A percentile compares a stretch with the other conserved stretches of the same genome.
Evolutionary conservation across 2,888 invertebrate species (phyloP).

Genomic region (Cremastinae sp.): DNA sequence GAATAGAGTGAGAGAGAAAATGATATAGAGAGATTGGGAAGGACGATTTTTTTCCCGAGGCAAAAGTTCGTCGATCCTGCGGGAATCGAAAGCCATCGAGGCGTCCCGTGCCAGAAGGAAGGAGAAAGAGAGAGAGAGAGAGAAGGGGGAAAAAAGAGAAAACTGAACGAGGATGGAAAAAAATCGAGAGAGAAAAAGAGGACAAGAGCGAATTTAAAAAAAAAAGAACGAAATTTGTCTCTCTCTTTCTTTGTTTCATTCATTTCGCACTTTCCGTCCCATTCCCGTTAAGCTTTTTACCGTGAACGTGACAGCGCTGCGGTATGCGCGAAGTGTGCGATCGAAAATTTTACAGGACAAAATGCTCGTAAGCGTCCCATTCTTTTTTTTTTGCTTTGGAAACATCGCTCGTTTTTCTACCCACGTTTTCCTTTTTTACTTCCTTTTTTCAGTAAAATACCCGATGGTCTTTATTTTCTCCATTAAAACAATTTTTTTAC

Average conservation of each 20-base stretch:
- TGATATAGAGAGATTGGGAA: slow-evolving; percentile 22
- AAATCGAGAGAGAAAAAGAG: slow-evolving; percentile 29
- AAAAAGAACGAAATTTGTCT: background rate
- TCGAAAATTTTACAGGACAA: slow-evolving; percentile 20
- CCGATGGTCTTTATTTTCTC: background rate
- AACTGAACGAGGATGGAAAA: slow-evolving; percentile 23
- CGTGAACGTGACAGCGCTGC: slow-evolving; percentile 12
- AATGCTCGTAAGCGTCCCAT: slow-evolving; percentile 41
- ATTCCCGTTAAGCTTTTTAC: slow-evolving; percentile 8
- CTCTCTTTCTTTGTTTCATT: slow-evolving; percentile 14
- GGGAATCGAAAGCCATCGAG: slow-evolving; percentile 67
- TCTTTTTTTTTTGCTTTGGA: slow-evolving; percentile 16
- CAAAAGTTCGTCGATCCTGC: slow-evolving; percentile 59
- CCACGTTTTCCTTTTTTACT: background rate
- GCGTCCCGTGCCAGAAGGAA: slow-evolving; percentile 46
- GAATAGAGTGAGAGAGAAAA: slow-evolving; percentile 4
- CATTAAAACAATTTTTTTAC: slow-evolving; percentile 1
- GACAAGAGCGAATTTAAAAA: slow-evolving; percentile 22
- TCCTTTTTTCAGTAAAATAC: background rate
- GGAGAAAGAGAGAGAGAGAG: slow-evolving; percentile 5
- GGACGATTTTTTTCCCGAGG: slow-evolving; percentile 38
- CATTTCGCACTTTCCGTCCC: slow-evolving; percentile 14
- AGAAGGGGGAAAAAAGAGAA: background rate
- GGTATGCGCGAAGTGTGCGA: slow-evolving; percentile 10
- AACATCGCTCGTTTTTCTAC: background rate